A percentile compares a stretch with the other conserved stretches of the same genome.
Conservation (phyloP, 1,140 invertebrate species). For the Eupeodes corollae region DNA sequence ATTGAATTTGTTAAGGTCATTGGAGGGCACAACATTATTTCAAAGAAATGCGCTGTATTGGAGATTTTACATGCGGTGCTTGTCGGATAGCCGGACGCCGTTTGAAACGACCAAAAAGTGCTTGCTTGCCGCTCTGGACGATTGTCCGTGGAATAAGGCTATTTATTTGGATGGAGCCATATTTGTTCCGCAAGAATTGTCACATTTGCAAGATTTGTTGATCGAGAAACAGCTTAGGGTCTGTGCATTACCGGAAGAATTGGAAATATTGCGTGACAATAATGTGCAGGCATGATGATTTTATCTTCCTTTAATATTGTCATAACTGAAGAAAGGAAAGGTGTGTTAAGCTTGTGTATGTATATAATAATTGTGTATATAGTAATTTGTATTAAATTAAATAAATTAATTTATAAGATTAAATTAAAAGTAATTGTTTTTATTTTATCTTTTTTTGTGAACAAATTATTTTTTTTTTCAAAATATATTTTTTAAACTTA, state of each 20-base stretch:
- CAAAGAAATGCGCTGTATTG: slow-evolving; percentile 31
- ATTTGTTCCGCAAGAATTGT: slow-evolving; percentile 41
- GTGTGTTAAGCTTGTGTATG: too few species aligned
- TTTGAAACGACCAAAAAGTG: slow-evolving; percentile 35
- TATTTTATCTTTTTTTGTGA: too few species aligned
- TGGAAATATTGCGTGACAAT: slow-evolving; percentile 45
- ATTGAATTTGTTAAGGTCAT: slow-evolving; percentile 22
- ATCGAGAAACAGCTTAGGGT: slow-evolving; percentile 57
- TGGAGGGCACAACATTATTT: slow-evolving; percentile 1
- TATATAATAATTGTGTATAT: too few species aligned
- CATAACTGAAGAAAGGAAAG: too few species aligned
- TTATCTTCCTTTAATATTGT: too few species aligned
- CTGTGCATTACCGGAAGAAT: slow-evolving; percentile 57
- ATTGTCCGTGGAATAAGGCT: slow-evolving; percentile 57
- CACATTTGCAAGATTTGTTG: slow-evolving; percentile 56
- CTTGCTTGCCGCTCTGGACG: slow-evolving; percentile 44
- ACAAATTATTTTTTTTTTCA: too few species aligned
- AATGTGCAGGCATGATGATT: too few species aligned
- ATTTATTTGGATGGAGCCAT: slow-evolving; percentile 43
- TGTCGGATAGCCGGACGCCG: slow-evolving; percentile 16
- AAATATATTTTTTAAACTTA: too few species aligned
- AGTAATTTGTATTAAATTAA: too few species aligned
- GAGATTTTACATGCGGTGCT: slow-evolving; percentile 25
- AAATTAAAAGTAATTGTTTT: too few species aligned
- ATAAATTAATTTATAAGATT: too few species aligned